Evolutionary conservation across 1,140 invertebrate species (phyloP), one percentile per base, ranked within the genome.

Genomic region (Gonatopus flavifemur): DNA sequence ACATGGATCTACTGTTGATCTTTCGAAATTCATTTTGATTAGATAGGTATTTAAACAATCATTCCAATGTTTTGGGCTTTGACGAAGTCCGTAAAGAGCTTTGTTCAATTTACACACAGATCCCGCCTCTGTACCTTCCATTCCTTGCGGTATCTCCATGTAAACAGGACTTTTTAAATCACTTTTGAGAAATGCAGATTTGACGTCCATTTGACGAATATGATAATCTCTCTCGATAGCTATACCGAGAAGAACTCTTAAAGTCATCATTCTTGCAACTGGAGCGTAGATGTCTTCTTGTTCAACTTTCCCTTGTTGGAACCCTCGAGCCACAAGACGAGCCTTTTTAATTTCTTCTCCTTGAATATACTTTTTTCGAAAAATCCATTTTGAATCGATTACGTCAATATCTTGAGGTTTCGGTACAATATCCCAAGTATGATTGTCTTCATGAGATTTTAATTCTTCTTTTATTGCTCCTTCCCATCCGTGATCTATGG

Each of bases 321-420:
- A n/a, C 33, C 10, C 33, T 36, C 25, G 6, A 28, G 25, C 25
- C 12, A 28, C 25, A 6, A 28, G 12, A 6, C 25, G 6, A 7
- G 25, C 25, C 12, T 28, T 28, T 12, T 28, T 28, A 7, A 7
- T 28, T 12, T 7, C 12, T 28, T 28, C 6, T 7, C 25, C 25
- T 7, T 28, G 6, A 7, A 28, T 12, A 6, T 7, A 28, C 12
- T 28, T 28, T 28, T 28, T 12, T 28, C 6, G 6, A 28, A 28
- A 28, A 28, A 28, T 12, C 25, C 25, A 28, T 12, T 12, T 28
- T 28, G 25, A 28, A 28, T 28, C 25, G 12, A 28, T 28, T 6
- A 28, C 12, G 6, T 28, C 12, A 7, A 7, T 88, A 69, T 84
- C 83, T 40, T 77, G 70, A 32, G 62, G 61, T 21, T 43, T 57